phyloP scores from a whole-genome alignment of 2,113 vertebrate species.

The Nyctibius bracteatus region DNA sequence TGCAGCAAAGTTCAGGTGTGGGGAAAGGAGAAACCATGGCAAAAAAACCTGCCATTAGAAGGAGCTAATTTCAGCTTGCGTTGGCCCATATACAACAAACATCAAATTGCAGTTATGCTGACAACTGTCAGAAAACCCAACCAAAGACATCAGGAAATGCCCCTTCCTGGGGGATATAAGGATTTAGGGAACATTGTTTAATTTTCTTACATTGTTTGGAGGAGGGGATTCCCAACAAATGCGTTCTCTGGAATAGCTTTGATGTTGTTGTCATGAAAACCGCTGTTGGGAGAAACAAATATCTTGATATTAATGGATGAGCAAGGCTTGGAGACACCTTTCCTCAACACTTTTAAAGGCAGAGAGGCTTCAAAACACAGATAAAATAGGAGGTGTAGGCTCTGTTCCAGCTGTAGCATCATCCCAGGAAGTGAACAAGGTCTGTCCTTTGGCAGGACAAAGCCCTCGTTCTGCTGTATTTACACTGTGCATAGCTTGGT shows the following conservation, averaged over 20 bases:
- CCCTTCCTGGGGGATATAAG: neutral
- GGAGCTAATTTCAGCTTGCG: neutral
- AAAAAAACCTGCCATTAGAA: neutral
- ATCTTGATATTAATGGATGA: neutral
- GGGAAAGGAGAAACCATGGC: neutral
- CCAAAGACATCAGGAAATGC: neutral
- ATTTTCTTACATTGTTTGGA: conserved; percentile 91
- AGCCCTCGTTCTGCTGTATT: neutral
- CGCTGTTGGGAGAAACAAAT: conserved; percentile 74
- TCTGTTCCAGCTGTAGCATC: neutral
- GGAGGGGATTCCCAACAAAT: conserved; percentile 91
- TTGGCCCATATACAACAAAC: neutral
- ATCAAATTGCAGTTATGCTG: neutral
- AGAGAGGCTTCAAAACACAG: neutral
- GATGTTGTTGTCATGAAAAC: conserved; percentile 97
- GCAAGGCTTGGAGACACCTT: neutral
- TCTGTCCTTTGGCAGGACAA: neutral
- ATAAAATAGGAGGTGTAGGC: neutral
- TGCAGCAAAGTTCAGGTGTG: neutral
- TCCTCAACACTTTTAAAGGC: neutral
- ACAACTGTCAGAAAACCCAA: neutral
- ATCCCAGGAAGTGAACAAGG: neutral
- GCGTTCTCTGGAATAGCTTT: conserved; percentile 91
- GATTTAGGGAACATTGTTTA: neutral
- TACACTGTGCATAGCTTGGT: neutral